Evolutionary conservation across 92 coral and sea anemone genomes (phyloP).

Genomic region (Phenganax stokvisi): DNA sequence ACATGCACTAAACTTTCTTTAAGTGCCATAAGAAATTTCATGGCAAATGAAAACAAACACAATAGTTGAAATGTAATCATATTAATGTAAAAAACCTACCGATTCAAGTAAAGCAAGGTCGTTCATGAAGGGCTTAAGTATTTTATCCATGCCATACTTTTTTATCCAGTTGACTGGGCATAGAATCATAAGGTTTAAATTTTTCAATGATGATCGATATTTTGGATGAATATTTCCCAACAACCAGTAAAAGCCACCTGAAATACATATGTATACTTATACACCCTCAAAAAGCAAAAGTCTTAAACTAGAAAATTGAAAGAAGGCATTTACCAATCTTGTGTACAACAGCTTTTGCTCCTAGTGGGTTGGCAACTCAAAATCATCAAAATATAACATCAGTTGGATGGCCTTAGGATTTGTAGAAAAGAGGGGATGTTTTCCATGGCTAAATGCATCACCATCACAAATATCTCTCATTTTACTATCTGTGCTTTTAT

Average conservation of each 20-base stretch:
- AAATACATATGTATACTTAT: not conserved
- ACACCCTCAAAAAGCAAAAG: no score
- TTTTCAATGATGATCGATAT: conserved; percentile 39
- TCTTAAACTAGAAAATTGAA: not conserved
- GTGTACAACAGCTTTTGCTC: conserved; percentile 47
- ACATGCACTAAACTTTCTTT: no score
- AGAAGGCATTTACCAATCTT: conserved; percentile 46
- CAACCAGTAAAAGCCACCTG: conserved; percentile 53
- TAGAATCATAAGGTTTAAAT: conserved; percentile 35
- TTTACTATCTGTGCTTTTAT: conserved; percentile 46
- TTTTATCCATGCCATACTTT: conserved; percentile 43
- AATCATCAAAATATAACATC: conserved; percentile 54
- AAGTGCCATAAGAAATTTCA: no score
- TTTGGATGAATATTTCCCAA: conserved; percentile 50
- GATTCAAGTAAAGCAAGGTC: conserved; percentile 44
- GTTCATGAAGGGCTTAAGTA: conserved; percentile 41
- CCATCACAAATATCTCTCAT: conserved; percentile 57
- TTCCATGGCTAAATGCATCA: not conserved
- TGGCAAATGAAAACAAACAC: not conserved
- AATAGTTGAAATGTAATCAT: no score
- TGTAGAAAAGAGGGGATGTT: conserved; percentile 49
- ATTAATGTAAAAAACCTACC: conserved; percentile 18
- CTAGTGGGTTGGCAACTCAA: conserved; percentile 58
- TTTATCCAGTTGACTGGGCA: conserved; percentile 40
- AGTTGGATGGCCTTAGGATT: conserved; percentile 49